These are phyloP conservation scores for Machimus rusticus DNA, from an alignment of 2,888 invertebrate species.

Conservation along the genomic window DNA sequence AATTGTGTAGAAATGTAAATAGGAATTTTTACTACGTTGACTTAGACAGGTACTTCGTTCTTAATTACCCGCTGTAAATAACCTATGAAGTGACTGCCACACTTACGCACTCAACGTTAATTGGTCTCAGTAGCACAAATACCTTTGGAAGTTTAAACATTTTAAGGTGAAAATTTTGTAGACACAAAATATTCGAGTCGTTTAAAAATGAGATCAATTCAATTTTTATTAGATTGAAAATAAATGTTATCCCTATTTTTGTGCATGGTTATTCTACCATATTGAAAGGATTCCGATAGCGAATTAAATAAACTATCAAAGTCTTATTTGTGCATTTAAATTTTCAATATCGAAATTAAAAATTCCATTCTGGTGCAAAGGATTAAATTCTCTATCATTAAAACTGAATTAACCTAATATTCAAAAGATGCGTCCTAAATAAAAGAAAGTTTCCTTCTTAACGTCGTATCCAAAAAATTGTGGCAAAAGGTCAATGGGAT, in stretches of 20 bases:
- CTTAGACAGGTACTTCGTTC: neutral
- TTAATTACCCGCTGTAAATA: neutral
- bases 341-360: no score
- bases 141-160: neutral
- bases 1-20: neutral
- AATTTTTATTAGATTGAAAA: no score
- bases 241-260: no score
- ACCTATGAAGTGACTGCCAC: neutral
- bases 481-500: neutral
- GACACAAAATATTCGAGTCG: no score
- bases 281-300: no score
- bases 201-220: no score
- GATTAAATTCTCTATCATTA: no score
- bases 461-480: neutral
- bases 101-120: neutral
- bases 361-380: no score
- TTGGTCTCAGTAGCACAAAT: neutral
- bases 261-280: no score
- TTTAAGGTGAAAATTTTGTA: neutral
- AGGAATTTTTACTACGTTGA: neutral
- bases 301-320: no score
- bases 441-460: neutral
- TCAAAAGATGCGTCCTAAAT: neutral
- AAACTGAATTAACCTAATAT: neutral
- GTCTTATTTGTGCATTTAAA: no score